Evolutionary conservation across 64 coral and sea anemone species (phyloP), one percentile per base, ranked within the genome.

Genomic region (Exaiptasia diaphana): DNA sequence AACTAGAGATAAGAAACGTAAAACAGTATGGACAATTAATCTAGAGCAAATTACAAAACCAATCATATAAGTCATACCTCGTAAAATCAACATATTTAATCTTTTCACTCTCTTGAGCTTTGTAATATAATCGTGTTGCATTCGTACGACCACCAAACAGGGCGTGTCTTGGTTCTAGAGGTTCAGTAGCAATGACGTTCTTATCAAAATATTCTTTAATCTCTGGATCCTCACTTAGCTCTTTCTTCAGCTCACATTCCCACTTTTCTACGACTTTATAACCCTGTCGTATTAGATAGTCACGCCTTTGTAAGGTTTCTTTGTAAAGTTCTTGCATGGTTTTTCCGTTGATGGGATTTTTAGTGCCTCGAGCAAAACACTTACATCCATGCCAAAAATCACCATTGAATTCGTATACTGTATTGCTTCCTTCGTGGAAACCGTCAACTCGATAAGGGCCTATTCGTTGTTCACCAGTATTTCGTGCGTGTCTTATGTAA

Each of bases 61-160:
- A 46, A 46, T 15, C 6, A 7, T 46, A 7, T 8, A 46, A 46
- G 43, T 6, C 43, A 46, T 25, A 60, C 55, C 55, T 69, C 2
- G 68, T 82, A 65, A 90, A 83, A n/a, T 90, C 87, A 0, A 90
- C 87, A 18, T 90, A 82, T 20, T 76, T 49, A 23, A 81, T 81
- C 33, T 81, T 89, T 36, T 81, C 86, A 4, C 44, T 65, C 26
- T 26, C 15, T 7, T 18, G 6, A 3, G 52, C 42, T 36, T 83
- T 23, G n/a, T 53, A 37, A 52, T 53, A 76, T 0, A 90, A 21
- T 26, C 29, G 32, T 4, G n/a, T 59, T 11, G 77, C 79, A 34
- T 90, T 90, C 5, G 78, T 90, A 5, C 87, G 30, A 2, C 87
- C 87, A 2, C 78, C 87, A n/a, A 44, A 83, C 17, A 83, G 38